These are phyloP conservation scores for Pterois miles DNA, from an alignment of 2,797 vertebrate genomes.

Conservation along the genomic window DNA sequence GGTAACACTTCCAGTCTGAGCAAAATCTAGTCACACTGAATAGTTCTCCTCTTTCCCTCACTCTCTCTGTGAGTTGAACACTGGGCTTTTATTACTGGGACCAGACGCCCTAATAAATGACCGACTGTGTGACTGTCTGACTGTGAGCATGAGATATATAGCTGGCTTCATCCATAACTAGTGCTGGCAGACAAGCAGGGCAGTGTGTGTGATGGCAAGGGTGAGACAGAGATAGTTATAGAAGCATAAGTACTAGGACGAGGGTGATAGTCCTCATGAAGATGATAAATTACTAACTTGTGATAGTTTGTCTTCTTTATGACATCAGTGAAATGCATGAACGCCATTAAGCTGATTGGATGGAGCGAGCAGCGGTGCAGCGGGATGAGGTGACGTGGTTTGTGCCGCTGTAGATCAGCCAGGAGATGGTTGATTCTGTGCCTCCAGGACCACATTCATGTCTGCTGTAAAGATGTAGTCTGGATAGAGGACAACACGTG, in stretches of 20 bases:
- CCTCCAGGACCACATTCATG: neutral
- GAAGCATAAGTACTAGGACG: slow-evolving; percentile 28
- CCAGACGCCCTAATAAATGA: slow-evolving; percentile 75
- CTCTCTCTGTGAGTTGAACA: slow-evolving; percentile 63
- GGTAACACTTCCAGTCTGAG: slow-evolving; percentile 48
- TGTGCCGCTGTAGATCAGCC: slow-evolving; percentile 11
- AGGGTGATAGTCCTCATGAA: slow-evolving; percentile 33
- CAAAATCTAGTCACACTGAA: slow-evolving; percentile 68
- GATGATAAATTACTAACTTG: slow-evolving; percentile 54
- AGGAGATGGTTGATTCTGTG: neutral
- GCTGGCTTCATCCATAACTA: slow-evolving; percentile 59
- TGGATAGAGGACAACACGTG: neutral
- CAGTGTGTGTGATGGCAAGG: slow-evolving; percentile 65
- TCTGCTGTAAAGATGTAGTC: neutral
- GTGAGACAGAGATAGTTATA: slow-evolving; percentile 42
- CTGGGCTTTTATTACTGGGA: slow-evolving; percentile 72
- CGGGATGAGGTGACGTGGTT: slow-evolving; percentile 17
- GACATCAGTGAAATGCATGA: slow-evolving; percentile 53
- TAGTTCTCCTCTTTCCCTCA: slow-evolving; percentile 50
- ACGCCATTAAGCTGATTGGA: slow-evolving; percentile 69
- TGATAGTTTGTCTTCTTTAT: slow-evolving; percentile 57
- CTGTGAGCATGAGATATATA: slow-evolving; percentile 54
- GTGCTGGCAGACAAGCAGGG: slow-evolving; percentile 56
- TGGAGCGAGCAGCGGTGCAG: slow-evolving; percentile 34
- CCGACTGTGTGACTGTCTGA: slow-evolving; percentile 62